Evolutionary conservation across 2,888 invertebrate species (phyloP).

Genomic region (Bimastos eiseni): DNA sequence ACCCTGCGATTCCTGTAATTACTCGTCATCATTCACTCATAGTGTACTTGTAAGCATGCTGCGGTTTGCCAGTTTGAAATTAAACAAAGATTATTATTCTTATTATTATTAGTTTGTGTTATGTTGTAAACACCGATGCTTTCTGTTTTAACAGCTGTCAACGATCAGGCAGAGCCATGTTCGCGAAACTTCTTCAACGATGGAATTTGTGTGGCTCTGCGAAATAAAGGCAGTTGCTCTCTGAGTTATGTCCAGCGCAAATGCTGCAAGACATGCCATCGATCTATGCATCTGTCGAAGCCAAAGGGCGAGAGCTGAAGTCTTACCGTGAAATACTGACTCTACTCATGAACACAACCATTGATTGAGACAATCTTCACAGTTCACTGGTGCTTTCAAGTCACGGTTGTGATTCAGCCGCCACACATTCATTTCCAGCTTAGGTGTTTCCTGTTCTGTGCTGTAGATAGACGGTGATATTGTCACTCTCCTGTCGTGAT

Average conservation of each 20-base stretch:
- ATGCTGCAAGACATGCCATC: slow-evolving; percentile 55
- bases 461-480: neutral
- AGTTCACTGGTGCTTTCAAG: neutral
- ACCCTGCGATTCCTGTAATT: too few relatives aligned
- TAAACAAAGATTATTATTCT: too few relatives aligned
- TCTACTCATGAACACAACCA: slow-evolving; percentile 4
- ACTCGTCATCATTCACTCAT: too few relatives aligned
- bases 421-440: neutral
- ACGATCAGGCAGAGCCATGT: slow-evolving; percentile 43
- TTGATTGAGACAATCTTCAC: neutral
- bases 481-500: neutral
- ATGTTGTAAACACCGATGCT: neutral
- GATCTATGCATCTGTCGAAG: neutral
- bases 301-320: slow-evolving; percentile 18
- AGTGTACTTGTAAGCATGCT: too few relatives aligned
- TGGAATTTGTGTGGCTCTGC: slow-evolving; percentile 52
- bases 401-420: slow-evolving; percentile 13
- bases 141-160: neutral
- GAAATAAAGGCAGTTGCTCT: slow-evolving; percentile 53
- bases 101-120: too few relatives aligned
- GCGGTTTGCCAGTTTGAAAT: too few relatives aligned
- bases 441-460: neutral
- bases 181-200: slow-evolving; percentile 52
- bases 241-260: slow-evolving; percentile 53
- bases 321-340: neutral